Evolutionary conservation across 2,797 vertebrate genomes (phyloP), one percentile per base, ranked within the genome.

Genomic region (Merluccius polli): DNA sequence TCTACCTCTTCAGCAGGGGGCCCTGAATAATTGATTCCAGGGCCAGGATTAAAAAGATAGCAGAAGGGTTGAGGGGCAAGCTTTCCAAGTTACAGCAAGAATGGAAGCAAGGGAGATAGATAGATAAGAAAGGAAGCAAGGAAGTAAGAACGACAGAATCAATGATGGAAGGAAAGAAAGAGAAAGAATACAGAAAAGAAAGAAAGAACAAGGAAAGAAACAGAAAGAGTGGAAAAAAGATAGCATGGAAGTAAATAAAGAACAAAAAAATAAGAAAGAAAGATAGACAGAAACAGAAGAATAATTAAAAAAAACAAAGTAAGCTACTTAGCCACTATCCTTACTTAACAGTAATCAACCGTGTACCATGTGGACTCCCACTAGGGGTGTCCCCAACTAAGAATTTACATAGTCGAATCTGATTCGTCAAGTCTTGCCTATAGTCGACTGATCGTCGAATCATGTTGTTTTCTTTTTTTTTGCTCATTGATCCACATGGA

Each of bases 1-100:
- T 27, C 77, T 44, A 74, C 48, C 74, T 70, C 63, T 33, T 36
- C 77, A 63, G 73, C 70, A 70, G 74, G 33, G 72, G 71, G 65
- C 15, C 8, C 73, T 82, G 77, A 82, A 79, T 79, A 70, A 82
- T 79, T 79, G 59, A 82, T 77, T 35, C 32, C 59, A 63, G 21
- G 73, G 70, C 44, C 73, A 21, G 70, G 41, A 79, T 77, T 59
- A 73, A 79, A 76, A 24, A 59, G 72, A 71, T 68, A 59, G 48
- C 18, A 36, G 41, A 32, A 13, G 24, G 33, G 21, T 21, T 44
- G 70, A 75, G 69, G 52, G 70, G 75, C 52, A 29, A 32, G 32
- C 32, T 33, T 70, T 31, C 33, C 11, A 12, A 24, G 59, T 24
- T 65, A 8, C 59, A 11, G 52, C 9, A 24, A 27, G n/a, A 12